A percentile compares a stretch with the other conserved stretches of the same genome.
Evolutionary conservation across 2,888 invertebrate species (phyloP).

Genomic region (Eumacrocentrus americanus): DNA sequence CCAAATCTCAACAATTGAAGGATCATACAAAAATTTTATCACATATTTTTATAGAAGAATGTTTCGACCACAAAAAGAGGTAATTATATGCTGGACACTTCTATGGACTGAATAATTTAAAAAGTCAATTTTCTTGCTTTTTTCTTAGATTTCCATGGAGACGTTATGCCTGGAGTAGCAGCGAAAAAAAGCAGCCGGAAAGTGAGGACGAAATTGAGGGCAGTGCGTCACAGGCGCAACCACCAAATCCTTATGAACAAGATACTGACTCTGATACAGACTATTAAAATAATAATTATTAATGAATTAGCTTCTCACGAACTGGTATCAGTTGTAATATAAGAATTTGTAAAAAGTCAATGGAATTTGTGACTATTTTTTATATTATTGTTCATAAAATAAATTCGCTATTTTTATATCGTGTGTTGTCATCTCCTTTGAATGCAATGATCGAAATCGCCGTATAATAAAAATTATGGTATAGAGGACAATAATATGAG

Average conservation of each 20-base stretch:
- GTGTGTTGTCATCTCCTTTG: too few relatives aligned
- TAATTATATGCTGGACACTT: too few relatives aligned
- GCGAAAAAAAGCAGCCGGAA: slow-evolving; percentile 46
- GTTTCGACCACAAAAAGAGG: slow-evolving; percentile 52
- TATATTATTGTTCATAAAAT: too few relatives aligned
- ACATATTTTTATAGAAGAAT: slow-evolving; percentile 54
- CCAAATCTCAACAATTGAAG: slow-evolving; percentile 52
- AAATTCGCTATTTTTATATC: too few relatives aligned
- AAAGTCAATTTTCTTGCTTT: too few relatives aligned
- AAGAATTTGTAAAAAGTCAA: slow-evolving; percentile 11
- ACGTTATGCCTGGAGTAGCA: slow-evolving; percentile 49
- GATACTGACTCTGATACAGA: slow-evolving; percentile 51
- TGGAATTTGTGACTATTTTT: too few relatives aligned
- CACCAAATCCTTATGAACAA: slow-evolving; percentile 43
- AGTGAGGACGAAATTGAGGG: slow-evolving; percentile 57
- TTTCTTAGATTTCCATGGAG: slow-evolving; percentile 56
- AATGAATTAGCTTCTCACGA: not conserved
- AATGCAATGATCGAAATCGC: too few relatives aligned
- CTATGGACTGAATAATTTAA: too few relatives aligned
- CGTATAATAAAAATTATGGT: too few relatives aligned
- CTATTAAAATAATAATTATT: slow-evolving; percentile 25
- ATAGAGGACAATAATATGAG: too few relatives aligned
- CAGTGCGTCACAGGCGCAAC: slow-evolving; percentile 33
- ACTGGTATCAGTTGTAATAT: slow-evolving; percentile 1
- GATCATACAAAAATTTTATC: slow-evolving; percentile 52